Evolutionary conservation across 1,140 invertebrate genomes (phyloP), one percentile per base, ranked within the genome.

Genomic region (Latrodectus geometricus): DNA sequence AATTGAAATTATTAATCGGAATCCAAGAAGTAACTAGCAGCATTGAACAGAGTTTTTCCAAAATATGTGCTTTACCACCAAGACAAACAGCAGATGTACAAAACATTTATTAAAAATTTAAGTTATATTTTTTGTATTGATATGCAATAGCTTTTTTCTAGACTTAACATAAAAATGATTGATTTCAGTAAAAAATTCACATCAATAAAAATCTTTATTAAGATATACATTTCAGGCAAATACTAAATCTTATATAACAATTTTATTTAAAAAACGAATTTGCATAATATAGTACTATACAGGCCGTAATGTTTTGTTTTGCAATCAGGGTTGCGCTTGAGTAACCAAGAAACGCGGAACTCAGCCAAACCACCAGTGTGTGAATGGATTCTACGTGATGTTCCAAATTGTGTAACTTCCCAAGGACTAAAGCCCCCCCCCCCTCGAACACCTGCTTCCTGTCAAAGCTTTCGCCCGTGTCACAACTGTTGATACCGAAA

Each of bases 321-420:
- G 50, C 56, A 61, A 35, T 68, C 48, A 17, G 9, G 61, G 74
- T n/a, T 61, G 68, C 73, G 82, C 23, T 84, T 54, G 82, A 76
- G 82, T 76, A 56, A 75, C 7, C 82, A 15, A 76, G 65, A 76
- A 84, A 84, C 82, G 74, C 82, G 82, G 82, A 84, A 84, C 56
- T 84, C 12, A 5, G 23, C 3, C 48, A 15, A 76, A 54, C 17
- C 20, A 11, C 21, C 23, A 8, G 50, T 65, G 21, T 15, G 17
- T n/a, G 17, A 35, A 72, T 56, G 50, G n/a, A 23, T 21, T 17
- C 54, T 56, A 66, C 79, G 79, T 81, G 79, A 54, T 72, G 56
- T 70, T 81, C 14, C 20, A 70, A 17, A 76, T 72, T 49, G 68
- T 23, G 79, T 35, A 35, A 49, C 15, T 20, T 9, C 35, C 20